Conservation (phyloP, 2,113 vertebrate genomes). For the Cygnus atratus region DNA sequence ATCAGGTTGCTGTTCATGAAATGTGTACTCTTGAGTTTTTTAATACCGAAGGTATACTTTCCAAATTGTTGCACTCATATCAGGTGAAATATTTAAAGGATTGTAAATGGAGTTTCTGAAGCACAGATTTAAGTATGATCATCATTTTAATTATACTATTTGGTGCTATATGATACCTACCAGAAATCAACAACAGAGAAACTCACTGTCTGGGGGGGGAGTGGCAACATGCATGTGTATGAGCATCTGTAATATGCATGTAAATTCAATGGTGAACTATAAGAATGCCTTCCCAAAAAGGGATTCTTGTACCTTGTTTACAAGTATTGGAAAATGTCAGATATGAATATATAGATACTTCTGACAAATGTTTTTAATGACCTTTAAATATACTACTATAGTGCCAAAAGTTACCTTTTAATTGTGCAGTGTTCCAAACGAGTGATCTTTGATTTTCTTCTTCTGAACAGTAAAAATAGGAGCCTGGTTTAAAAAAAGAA, state of each 20-base stretch:
- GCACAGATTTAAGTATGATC: neutral
- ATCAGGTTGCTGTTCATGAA: neutral
- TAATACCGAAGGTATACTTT: neutral
- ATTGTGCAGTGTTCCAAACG: neutral
- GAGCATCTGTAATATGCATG: neutral
- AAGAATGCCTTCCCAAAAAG: neutral
- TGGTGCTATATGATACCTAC: neutral
- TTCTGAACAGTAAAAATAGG: neutral
- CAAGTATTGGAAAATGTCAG: neutral
- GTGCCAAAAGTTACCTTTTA: neutral
- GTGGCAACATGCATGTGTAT: neutral
- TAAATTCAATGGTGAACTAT: neutral
- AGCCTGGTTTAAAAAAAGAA: neutral
- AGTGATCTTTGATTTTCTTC: neutral
- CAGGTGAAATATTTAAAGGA: neutral
- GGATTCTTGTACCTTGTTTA: neutral
- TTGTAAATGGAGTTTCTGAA: neutral
- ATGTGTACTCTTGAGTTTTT: neutral
- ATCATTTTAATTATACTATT: neutral
- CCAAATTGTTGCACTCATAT: neutral
- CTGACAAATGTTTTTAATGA: neutral
- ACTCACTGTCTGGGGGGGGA: neutral
- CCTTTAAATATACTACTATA: neutral
- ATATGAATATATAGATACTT: neutral
- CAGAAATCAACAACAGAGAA: neutral